Base-by-base conservation (phyloP, 2,888 invertebrate genomes). In the Xanthorhoe spadicearia region DNA sequence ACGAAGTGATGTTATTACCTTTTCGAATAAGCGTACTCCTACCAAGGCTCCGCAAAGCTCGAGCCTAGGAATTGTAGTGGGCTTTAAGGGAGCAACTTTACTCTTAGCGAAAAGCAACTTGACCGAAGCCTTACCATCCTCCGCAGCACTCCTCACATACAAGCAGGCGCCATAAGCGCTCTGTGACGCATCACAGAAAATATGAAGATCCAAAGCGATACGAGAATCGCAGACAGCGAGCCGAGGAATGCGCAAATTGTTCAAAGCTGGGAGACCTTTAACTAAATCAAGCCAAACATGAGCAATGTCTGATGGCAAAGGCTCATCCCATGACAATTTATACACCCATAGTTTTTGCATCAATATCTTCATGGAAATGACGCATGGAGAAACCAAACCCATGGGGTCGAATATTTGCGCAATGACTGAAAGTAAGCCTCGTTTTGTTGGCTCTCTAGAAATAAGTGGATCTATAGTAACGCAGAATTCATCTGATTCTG, bases 41-140 rank as follows among this genome's bases (percentile, higher is more conserved):
- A 78, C 51, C n/a, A 79, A 32, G 13, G 79, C 79, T 6, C 73
- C 78, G 56, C 79, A 80, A 1, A 81, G 57, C 28, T 82, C 80
- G 4, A 82, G 71, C n/a, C 79, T 43, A 2, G 80, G 79, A 8
- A 77, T 79, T 0, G 77, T 80, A 0, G 56, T 69, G 0, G 76
- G 66, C 46, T 80, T 79, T 0, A 77, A 57, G 0, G 77, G 76
- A 0, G 78, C 73, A 0, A 79, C 77, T 48, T 68, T 60, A 66
- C 74, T 73, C 43, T 80, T 80, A 1, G 76, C 76, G 0, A 70
- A 8, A 13, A 80, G 18, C 23, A 80, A 61, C 0, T 66, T 54
- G 4, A 75, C 70, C 17, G 46, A n/a, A 0, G 55, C 51, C 0
- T 71, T 32, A 56, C 65, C 71, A 0, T 60, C 1, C 6, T 67